Conservation (phyloP, 2,888 invertebrate species). For the Nematopogon swammerdamellus region DNA sequence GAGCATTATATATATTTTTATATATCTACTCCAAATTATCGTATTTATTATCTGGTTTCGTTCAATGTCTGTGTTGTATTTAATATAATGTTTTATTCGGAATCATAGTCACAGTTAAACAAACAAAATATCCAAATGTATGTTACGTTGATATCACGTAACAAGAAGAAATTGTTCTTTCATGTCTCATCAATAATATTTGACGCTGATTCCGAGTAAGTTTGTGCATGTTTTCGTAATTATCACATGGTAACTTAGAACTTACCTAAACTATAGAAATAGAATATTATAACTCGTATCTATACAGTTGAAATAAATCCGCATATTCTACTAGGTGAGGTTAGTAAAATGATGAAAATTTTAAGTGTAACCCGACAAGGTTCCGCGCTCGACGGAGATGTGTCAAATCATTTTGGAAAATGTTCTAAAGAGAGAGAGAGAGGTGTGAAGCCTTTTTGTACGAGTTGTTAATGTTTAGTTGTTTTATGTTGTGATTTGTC, state of each 20-base stretch:
- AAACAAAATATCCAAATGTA: too few species aligned
- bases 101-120: neutral
- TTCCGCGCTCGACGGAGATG: neutral
- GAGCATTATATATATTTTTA: slow-evolving; percentile 23
- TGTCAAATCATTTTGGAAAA: neutral
- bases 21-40: slow-evolving; percentile 24
- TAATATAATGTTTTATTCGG: slow-evolving; percentile 50
- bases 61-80: slow-evolving; percentile 43
- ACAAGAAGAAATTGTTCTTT: too few species aligned
- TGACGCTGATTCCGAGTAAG: neutral
- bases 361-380: too few species aligned
- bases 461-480: slow-evolving; percentile 2
- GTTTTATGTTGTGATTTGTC: slow-evolving; percentile 9
- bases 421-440: neutral
- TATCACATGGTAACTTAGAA: neutral
- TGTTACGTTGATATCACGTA: too few species aligned
- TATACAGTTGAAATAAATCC: neutral
- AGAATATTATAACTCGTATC: neutral
- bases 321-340: neutral
- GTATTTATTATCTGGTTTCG: slow-evolving; percentile 25
- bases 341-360: neutral
- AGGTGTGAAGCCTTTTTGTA: neutral
- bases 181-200: too few species aligned
- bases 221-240: neutral
- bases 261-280: neutral